Base-by-base conservation (phyloP, 2,888 invertebrate genomes). In the Ormyrus nitidulus region DNA sequence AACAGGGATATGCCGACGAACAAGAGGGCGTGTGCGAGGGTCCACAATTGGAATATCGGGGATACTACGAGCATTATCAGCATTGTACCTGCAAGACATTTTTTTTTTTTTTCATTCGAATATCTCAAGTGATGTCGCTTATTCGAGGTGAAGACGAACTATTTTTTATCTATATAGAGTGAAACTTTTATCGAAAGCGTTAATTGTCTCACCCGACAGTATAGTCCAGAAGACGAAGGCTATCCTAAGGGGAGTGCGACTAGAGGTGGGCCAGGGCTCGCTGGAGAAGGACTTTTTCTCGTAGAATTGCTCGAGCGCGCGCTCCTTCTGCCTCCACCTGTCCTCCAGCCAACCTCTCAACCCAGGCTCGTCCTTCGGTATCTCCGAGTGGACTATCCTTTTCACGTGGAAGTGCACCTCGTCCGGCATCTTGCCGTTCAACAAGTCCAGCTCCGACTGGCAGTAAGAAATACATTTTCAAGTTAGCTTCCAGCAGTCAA, bases 361-460 rank as follows among this genome's bases (percentile, higher is more conserved):
- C 51, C 90, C 92, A 0, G 90, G 89, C 81, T 94, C 94, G 48
- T 92, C 92, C 11, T 87, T 88, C 0, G 95, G 95, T 49, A 95
- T 89, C 75, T 93, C 91, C 13, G 92, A 88, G 19, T 92, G 91
- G 0, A 93, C 88, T 89, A 95, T 94, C 84, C 95, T 94, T 87
- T 94, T 93, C 82, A 96, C 93, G 90, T 95, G 93, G 88, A 96
- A 95, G 88, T 95, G 95, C 10, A 97, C 95, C 87, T 95, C 93
- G 82, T 92, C 92, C 0, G 97, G 97, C 86, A 95, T 93, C 77
- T 92, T 92, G 8, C 97, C 97, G 19, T 91, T 91, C 7, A 95
- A 86, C 66, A 97, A 90, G 86, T 95, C 94, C 44, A 93, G 88
- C 90, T 97, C 97, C 44, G 93, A 94, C 89, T 96, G 62, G 5